Evolutionary conservation across 2,888 invertebrate species (phyloP).

Genomic region (Leptarthrus brevirostris): DNA sequence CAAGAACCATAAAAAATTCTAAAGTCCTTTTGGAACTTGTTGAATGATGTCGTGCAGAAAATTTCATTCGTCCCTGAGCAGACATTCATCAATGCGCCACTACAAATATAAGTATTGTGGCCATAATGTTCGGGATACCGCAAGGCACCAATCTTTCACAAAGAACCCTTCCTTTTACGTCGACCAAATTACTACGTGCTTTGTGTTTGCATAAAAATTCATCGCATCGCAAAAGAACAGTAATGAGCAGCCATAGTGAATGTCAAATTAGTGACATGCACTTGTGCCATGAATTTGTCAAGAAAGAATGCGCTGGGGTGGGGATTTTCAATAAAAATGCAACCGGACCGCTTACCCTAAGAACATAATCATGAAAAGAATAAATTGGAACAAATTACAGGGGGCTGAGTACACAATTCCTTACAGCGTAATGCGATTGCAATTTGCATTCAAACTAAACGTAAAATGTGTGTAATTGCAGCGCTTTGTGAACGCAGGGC

Average conservation of each 20-base stretch:
- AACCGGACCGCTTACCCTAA: not conserved
- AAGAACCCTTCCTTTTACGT: not conserved
- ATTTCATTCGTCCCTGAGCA: conserved; percentile 15
- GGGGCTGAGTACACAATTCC: conserved; percentile 20
- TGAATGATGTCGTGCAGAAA: conserved; percentile 46
- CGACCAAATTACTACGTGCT: conserved; percentile 20
- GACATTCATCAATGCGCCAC: conserved; percentile 44
- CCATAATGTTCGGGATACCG: not conserved
- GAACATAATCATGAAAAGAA: conserved; percentile 5
- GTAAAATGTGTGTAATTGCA: conserved; percentile 30
- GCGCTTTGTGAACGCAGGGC: not conserved
- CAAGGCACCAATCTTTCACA: conserved; percentile 20
- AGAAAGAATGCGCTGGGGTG: not conserved
- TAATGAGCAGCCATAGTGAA: conserved; percentile 43
- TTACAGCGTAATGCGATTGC: conserved; percentile 1
- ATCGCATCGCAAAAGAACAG: conserved; percentile 26
- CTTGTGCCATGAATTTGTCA: not conserved
- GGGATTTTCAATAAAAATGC: conserved; percentile 18
- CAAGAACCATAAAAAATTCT: not conserved
- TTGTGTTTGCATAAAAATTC: conserved; percentile 41
- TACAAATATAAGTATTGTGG: conserved; percentile 2
- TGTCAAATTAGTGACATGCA: conserved; percentile 45
- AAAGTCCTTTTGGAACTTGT: conserved; percentile 20
- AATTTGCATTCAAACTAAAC: conserved; percentile 10
- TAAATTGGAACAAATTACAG: conserved; percentile 21